A percentile compares a stretch with the other conserved stretches of the same genome.
Evolutionary conservation across 2,888 invertebrate species (phyloP).

Genomic region (Thalpophila matura): DNA sequence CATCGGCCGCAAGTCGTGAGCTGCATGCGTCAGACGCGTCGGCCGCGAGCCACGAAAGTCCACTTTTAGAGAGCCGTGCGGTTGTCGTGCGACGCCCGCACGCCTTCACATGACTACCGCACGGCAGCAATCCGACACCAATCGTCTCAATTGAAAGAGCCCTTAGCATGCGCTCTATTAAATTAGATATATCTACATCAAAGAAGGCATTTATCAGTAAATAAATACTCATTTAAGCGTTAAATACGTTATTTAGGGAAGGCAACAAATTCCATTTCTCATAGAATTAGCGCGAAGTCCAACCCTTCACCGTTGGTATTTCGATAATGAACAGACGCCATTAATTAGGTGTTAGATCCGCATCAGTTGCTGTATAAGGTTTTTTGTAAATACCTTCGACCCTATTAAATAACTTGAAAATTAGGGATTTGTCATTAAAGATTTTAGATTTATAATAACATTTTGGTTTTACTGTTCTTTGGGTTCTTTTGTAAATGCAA

Average conservation of each 20-base stretch:
- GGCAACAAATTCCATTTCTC: slow-evolving; percentile 45
- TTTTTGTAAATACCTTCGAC: slow-evolving; percentile 40
- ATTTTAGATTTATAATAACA: slow-evolving; percentile 1
- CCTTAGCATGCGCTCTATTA: too few species aligned
- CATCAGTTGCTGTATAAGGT: slow-evolving; percentile 35
- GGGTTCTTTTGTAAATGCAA: too few species aligned
- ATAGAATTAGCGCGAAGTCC: slow-evolving; percentile 46
- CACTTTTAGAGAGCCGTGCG: too few species aligned
- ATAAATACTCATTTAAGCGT: slow-evolving; percentile 23
- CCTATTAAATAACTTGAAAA: slow-evolving; percentile 45
- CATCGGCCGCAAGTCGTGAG: too few species aligned
- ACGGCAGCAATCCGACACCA: too few species aligned
- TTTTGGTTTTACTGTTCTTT: background rate
- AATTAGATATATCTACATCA: background rate
- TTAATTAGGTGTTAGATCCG: slow-evolving; percentile 59
- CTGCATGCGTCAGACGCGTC: too few species aligned
- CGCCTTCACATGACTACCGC: too few species aligned
- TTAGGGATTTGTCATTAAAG: background rate
- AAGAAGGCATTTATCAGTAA: slow-evolving; percentile 35
- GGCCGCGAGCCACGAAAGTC: too few species aligned
- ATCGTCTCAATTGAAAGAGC: too few species aligned
- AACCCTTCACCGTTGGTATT: slow-evolving; percentile 45
- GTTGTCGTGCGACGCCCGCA: too few species aligned
- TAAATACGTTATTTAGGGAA: slow-evolving; percentile 48
- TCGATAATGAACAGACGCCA: slow-evolving; percentile 54